These are phyloP conservation scores for Tapirus indicus DNA, from an alignment of 2,797 vertebrate genomes.

Conservation along the genomic window DNA sequence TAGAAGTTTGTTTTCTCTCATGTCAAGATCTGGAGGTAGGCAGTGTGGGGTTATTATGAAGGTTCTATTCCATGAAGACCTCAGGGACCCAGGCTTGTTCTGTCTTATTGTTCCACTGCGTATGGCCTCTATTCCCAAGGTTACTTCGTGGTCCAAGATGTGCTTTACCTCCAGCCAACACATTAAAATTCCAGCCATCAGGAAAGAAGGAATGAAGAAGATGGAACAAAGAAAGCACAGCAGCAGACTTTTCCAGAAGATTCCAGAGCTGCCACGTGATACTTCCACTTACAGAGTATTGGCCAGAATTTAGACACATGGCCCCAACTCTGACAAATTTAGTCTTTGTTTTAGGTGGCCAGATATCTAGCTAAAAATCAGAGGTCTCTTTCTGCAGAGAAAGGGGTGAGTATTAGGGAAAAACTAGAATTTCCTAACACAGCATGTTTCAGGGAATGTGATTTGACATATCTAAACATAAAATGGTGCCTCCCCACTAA, in stretches of 20 bases:
- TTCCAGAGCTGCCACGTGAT: not conserved
- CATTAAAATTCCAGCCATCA: not conserved
- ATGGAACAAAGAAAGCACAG: not conserved
- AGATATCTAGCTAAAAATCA: slow-evolving; percentile 7
- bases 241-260: not conserved
- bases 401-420: not conserved
- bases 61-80: not conserved
- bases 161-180: not conserved
- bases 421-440: slow-evolving; percentile 12
- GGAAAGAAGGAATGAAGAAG: not conserved
- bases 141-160: not conserved
- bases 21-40: not conserved
- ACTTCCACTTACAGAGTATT: not conserved
- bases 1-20: not conserved
- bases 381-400: not conserved
- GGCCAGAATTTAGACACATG: not conserved
- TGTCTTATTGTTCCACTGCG: not conserved
- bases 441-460: slow-evolving; percentile 11
- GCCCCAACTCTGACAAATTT: not conserved
- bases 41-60: not conserved
- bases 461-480: slow-evolving; percentile 50
- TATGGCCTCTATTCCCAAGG: not conserved
- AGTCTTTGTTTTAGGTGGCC: not conserved
- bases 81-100: not conserved
- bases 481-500: not conserved